These are phyloP conservation scores for Heterocephalus glaber DNA, from an alignment of 2,113 vertebrate species.

Conservation along the genomic window DNA sequence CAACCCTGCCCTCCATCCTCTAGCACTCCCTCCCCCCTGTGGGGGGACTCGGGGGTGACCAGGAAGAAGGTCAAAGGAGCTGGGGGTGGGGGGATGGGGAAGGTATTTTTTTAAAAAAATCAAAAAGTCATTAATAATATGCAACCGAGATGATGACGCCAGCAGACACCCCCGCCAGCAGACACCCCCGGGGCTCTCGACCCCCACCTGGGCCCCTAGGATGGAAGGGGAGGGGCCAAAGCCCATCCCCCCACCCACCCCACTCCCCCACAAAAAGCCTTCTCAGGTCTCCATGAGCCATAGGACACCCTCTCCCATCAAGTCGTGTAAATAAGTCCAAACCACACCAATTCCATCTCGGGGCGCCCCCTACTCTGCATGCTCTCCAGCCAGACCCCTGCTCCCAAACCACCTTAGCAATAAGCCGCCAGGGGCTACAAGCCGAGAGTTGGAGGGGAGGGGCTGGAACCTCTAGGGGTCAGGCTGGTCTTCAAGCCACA, in stretches of 20 bases:
- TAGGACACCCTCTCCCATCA: slow-evolving; percentile 68
- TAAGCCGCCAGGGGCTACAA: slow-evolving; percentile 71
- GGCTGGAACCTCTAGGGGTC: neutral
- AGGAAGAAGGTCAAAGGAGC: slow-evolving; percentile 72
- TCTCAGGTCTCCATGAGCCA: slow-evolving; percentile 84
- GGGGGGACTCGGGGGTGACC: slow-evolving; percentile 77
- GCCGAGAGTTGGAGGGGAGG: neutral
- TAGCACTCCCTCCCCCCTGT: slow-evolving; percentile 82
- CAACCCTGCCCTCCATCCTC: slow-evolving; percentile 94
- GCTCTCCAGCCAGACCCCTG: neutral
- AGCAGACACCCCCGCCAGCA: slow-evolving; percentile 78
- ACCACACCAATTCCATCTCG: slow-evolving; percentile 59
- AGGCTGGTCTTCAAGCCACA: neutral
- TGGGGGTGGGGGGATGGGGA: slow-evolving; percentile 55
- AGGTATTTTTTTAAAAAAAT: slow-evolving; percentile 65
- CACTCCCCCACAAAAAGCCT: slow-evolving; percentile 65
- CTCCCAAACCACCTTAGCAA: slow-evolving; percentile 68
- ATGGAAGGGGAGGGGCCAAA: slow-evolving; percentile 70
- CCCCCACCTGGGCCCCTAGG: slow-evolving; percentile 59
- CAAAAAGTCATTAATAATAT: slow-evolving; percentile 79
- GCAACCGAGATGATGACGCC: slow-evolving; percentile 77
- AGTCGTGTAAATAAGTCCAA: slow-evolving; percentile 72
- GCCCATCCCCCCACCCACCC: neutral
- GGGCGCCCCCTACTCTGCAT: slow-evolving; percentile 66
- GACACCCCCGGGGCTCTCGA: slow-evolving; percentile 66